A percentile compares a stretch with the other conserved stretches of the same genome.
Conservation (phyloP, 2,888 invertebrate species). For the Troides oblongomaculatus region DNA sequence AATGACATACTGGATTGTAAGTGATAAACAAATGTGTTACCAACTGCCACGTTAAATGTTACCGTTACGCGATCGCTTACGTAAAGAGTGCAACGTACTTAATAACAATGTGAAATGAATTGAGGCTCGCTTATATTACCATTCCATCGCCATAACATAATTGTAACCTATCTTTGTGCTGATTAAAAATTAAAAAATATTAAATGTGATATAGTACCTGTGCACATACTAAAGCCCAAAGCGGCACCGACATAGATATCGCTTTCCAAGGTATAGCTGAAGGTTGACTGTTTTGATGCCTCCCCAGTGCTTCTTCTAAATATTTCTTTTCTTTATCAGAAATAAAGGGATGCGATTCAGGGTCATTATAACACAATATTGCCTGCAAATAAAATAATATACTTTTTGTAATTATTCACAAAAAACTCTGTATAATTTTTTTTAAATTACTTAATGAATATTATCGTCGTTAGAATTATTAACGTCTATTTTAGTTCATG, state of each 20-base stretch:
- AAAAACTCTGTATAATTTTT: too few relatives aligned
- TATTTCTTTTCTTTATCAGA: conserved; percentile 85
- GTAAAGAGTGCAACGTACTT: neutral
- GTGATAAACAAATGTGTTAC: conserved; percentile 7
- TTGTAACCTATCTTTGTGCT: too few relatives aligned
- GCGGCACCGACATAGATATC: conserved; percentile 84
- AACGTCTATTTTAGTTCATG: too few relatives aligned
- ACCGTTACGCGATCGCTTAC: neutral
- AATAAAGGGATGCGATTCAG: conserved; percentile 87
- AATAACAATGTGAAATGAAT: neutral
- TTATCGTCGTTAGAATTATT: too few relatives aligned
- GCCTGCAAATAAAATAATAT: conserved; percentile 56
- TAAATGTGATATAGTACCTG: conserved; percentile 63
- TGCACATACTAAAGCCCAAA: conserved; percentile 88
- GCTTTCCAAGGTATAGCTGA: conserved; percentile 85
- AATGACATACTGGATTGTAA: neutral
- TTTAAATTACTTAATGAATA: too few relatives aligned
- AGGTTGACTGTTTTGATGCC: conserved; percentile 73
- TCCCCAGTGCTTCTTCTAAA: conserved; percentile 82
- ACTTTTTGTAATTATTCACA: neutral
- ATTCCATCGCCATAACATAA: too few relatives aligned
- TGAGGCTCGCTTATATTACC: too few relatives aligned
- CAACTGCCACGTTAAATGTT: neutral
- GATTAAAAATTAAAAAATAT: neutral
- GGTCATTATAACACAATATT: conserved; percentile 84